Evolutionary conservation across 2,113 vertebrate genomes (phyloP).

Genomic region (Thalassarche chlororhynchos): DNA sequence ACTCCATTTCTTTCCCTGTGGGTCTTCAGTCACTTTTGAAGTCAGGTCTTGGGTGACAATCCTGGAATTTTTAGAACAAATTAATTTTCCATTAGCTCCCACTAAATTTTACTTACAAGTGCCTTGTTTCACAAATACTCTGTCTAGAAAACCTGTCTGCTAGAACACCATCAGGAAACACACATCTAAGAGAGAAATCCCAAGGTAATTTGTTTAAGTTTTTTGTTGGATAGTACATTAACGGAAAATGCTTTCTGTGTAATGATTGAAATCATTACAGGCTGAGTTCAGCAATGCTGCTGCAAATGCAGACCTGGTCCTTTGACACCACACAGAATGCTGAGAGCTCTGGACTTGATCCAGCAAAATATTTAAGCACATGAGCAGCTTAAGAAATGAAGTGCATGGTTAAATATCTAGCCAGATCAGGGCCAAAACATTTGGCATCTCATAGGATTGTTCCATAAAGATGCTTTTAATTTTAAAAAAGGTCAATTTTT

Average conservation of each 20-base stretch:
- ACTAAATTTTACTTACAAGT: neutral
- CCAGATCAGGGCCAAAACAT: constrained; percentile 24
- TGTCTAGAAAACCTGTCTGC: neutral
- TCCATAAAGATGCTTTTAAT: constrained; percentile 30
- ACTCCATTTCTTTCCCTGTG: neutral
- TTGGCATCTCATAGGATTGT: constrained; percentile 13
- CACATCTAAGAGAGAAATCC: neutral
- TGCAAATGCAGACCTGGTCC: neutral
- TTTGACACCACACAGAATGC: neutral
- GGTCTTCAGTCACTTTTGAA: neutral
- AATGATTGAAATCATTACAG: neutral
- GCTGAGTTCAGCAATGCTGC: neutral
- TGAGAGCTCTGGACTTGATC: neutral
- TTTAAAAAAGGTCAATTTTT: neutral
- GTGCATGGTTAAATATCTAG: neutral
- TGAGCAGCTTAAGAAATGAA: constrained; percentile 25
- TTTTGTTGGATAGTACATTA: neutral
- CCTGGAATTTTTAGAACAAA: neutral
- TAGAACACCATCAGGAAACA: neutral
- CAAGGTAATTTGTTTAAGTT: neutral
- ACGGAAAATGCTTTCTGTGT: neutral
- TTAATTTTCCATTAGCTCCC: neutral
- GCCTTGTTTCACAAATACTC: neutral
- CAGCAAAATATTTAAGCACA: constrained; percentile 32
- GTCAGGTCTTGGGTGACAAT: neutral